Evolutionary conservation across 35 echinoderm and acorn worm species (phyloP).

Genomic region (Amphiura filiformis): DNA sequence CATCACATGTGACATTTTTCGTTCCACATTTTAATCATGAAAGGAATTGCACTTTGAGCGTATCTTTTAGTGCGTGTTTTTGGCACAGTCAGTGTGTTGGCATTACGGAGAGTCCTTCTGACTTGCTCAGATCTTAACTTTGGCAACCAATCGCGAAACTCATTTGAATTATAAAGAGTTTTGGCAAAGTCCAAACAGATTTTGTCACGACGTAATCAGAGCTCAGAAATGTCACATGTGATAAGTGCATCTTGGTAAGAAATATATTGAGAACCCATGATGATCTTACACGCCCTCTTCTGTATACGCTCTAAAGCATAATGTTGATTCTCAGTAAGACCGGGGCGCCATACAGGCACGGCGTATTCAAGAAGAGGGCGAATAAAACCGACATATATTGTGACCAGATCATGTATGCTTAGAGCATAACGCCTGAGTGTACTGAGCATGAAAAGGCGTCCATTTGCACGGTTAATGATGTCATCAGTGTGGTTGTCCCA

Average conservation of each 20-base stretch:
- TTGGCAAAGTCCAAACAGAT: conserved; percentile 18
- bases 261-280: background rate
- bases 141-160: conserved; percentile 15
- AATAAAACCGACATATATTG: conserved; percentile 31
- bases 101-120: background rate
- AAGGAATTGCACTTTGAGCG: conserved; percentile 25
- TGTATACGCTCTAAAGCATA: too few relatives aligned
- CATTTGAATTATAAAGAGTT: background rate
- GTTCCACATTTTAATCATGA: conserved; percentile 16
- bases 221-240: background rate
- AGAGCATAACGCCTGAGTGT: background rate
- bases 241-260: conserved; percentile 12
- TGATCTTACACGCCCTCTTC: conserved; percentile 32
- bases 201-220: background rate
- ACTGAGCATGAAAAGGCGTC: conserved; percentile 12
- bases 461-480: conserved; percentile 12
- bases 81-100: background rate
- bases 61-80: background rate
- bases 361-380: conserved; percentile 25
- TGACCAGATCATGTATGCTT: background rate
- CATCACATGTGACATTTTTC: too few relatives aligned
- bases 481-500: conserved; percentile 21
- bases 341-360: conserved; percentile 46
- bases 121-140: background rate
- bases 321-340: conserved; percentile 18